Evolutionary conservation across 2,113 vertebrate genomes (phyloP).

Genomic region (Rhinopomastus cyanomelas): DNA sequence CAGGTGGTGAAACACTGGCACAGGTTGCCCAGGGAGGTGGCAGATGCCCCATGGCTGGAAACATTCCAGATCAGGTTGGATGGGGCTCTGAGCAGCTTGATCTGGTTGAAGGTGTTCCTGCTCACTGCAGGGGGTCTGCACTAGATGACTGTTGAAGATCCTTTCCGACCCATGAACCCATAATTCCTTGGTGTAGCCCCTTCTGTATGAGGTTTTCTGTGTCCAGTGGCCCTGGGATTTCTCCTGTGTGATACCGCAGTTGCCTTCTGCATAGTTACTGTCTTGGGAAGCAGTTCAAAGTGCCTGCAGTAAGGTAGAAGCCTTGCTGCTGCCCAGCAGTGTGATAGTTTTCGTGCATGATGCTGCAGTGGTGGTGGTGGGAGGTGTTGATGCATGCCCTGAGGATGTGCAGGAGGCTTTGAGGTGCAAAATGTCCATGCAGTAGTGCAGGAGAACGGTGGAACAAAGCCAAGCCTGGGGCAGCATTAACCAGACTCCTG

Average conservation of each 20-base stretch:
- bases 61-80: neutral
- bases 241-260: neutral
- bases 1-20: neutral
- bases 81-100: neutral
- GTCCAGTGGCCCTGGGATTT: neutral
- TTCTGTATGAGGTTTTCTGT: neutral
- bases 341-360: neutral
- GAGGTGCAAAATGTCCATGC: neutral
- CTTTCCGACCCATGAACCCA: neutral
- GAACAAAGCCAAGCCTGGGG: neutral
- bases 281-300: neutral
- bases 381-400: neutral
- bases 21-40: neutral
- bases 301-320: neutral
- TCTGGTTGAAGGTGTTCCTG: neutral
- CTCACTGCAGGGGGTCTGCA: neutral
- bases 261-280: neutral
- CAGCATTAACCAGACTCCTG: conserved; percentile 17
- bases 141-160: neutral
- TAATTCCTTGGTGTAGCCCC: neutral
- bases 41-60: neutral
- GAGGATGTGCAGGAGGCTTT: neutral
- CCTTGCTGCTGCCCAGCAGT: neutral
- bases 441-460: neutral
- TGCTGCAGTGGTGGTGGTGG: neutral